phyloP scores from a whole-genome alignment of 2,797 vertebrate species.

The Basileuterus tristriatus region DNA sequence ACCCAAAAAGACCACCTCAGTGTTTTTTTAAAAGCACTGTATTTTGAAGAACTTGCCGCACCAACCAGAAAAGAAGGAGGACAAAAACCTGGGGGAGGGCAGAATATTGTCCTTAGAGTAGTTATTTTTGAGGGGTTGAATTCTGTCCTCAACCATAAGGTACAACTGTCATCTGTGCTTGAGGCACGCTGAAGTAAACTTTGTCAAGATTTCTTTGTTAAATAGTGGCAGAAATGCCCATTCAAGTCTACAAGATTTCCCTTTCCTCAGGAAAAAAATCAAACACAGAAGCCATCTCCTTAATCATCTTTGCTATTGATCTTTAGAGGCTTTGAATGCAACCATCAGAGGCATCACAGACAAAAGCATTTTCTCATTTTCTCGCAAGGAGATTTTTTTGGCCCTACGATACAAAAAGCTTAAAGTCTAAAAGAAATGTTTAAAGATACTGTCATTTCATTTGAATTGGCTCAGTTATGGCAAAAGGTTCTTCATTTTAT shows the following conservation, averaged over 20 bases:
- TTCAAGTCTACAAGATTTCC: not conserved
- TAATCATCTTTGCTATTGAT: slow-evolving; percentile 4
- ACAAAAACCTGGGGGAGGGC: not conserved
- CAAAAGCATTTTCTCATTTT: slow-evolving; percentile 24
- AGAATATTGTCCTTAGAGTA: not conserved
- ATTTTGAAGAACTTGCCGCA: not conserved
- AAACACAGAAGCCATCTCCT: not conserved
- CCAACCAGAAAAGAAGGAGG: not conserved
- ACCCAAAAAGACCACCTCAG: rapidly evolving
- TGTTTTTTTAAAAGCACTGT: not conserved
- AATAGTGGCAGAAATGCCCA: not conserved
- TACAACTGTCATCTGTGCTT: not conserved
- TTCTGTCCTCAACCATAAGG: not conserved
- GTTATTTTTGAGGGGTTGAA: not conserved
- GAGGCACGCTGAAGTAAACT: rapidly evolving
- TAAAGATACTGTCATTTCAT: not conserved
- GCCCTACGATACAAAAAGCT: not conserved
- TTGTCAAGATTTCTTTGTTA: not conserved
- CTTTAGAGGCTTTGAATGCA: not conserved
- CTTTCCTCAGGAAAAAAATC: not conserved
- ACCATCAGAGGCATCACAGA: not conserved
- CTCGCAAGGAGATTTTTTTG: not conserved
- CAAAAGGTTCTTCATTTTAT: not conserved
- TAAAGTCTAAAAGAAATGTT: not conserved
- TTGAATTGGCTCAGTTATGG: not conserved